Conservation (phyloP, 1,140 invertebrate genomes). For the Teleogryllus occipitalis region DNA sequence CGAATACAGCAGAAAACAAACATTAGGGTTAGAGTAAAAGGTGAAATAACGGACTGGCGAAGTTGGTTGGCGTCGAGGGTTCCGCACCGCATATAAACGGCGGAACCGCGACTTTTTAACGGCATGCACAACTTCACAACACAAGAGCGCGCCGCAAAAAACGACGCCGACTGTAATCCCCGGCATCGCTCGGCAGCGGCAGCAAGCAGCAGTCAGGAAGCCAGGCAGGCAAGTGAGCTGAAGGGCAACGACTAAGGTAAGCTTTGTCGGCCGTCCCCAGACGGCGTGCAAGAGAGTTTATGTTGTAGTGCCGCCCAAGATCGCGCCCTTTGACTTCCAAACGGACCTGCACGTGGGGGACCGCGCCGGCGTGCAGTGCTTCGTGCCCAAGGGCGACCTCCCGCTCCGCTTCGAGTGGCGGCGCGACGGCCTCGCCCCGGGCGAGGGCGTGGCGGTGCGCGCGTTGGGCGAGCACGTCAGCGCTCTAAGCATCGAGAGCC, state of each 20-base stretch:
- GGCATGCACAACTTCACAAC: no score
- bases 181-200: no score
- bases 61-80: no score
- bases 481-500: constrained; percentile 44
- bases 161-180: no score
- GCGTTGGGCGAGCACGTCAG: constrained; percentile 47
- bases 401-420: constrained; percentile 65
- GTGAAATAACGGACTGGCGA: no score
- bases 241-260: no score
- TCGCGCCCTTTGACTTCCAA: constrained; percentile 61
- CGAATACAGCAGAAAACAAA: no score
- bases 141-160: no score
- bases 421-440: constrained; percentile 26
- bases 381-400: constrained; percentile 63
- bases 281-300: not conserved
- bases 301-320: constrained; percentile 54
- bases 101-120: no score
- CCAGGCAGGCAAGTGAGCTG: not conserved
- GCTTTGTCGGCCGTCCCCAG: not conserved
- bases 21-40: no score
- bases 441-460: constrained; percentile 9
- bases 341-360: constrained; percentile 52
- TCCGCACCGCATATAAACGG: no score
- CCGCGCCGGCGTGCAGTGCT: constrained; percentile 52
- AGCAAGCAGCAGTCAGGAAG: not conserved